Evolutionary conservation across 2,888 invertebrate genomes (phyloP), one percentile per base, ranked within the genome.

Genomic region (Torymus aiolomorphi): DNA sequence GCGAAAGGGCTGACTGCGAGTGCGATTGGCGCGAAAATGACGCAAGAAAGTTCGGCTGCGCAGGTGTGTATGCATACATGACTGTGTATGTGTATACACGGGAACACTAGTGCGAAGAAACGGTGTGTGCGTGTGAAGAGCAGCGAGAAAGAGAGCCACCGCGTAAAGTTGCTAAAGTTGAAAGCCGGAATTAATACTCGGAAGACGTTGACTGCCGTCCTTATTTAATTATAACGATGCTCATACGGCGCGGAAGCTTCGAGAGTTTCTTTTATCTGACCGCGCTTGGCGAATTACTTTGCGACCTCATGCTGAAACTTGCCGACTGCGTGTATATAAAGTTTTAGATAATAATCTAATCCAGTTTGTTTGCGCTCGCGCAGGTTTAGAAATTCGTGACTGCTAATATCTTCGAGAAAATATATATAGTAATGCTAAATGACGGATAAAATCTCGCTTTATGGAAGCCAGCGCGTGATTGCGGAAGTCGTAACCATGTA

Each of bases 171-270:
- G 83, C 82, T 85, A 84, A 86, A 84, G 88, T 88, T 87, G 42
- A 42, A 42, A 86, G 86, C 85, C 84, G 85, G 88, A 89, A 89
- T 89, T 89, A 89, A 89, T 88, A 87, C 88, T 86, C 86, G 86
- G 86, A 87, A 88, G 88, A 88, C 86, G 87, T 86, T 85, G 88
- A 88, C 88, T 88, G 87, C 85, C 80, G 82, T 87, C 87, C 87
- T 89, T 88, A 88, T 89, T 89, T 88, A 88, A 89, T 89, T 87
- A 87, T 86, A 80, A 71, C 61, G 31, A 31, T 59, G 52, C 63
- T 74, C 51, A 70, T 78, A 57, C 14, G 16, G 16, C 18, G 42
- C 42, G 42, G 54, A 71, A 65, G 16, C 49, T 18, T 61, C 20
- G 11, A 11, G 42, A 42, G 1, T 8, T 11, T 31, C 0, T n/a